Evolutionary conservation across 2,113 vertebrate species (phyloP), one percentile per base, ranked within the genome.

Genomic region (Thryonomys swinderianus): DNA sequence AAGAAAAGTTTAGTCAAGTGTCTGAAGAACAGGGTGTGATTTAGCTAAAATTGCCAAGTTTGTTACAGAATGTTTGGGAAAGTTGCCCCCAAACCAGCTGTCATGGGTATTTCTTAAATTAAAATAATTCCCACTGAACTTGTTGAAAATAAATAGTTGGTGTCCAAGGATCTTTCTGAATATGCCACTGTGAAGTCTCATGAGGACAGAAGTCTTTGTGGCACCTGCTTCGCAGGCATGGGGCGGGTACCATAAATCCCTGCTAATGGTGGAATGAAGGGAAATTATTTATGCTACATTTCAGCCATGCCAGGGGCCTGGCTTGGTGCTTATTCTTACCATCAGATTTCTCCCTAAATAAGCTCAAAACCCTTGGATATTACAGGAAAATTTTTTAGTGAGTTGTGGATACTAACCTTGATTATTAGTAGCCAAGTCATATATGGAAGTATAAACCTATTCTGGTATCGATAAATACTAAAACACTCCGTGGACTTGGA

Each of bases 1-100:
- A 92, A 96, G 93, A 91, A 88, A 95, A 93, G 89, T 91, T 61
- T 86, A 95, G 88, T 86, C 85, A 92, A 95, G 45, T 79, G 73
- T 95, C 90, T 94, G 91, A 96, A 89, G 86, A 95, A 93, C 96
- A 96, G 32, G 17, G 93, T 96, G 92, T 96, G 96, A 98, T 95
- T 97, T 87, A 93, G 88, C 59, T 94, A 71, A 91, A 92, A 93
- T 40, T 91, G 69, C 59, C 74, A 81, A 59, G 94, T 96, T 94
- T 88, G 62, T 95, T 85, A 90, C 83, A 96, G 76, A 85, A 7
- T 78, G 78, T 97, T 97, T 94, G 59, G 87, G 89, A 90, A 91
- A 92, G 84, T 96, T 97, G 94, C 86, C 95, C 89, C 96, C 59
- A 0, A 96, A 97, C 90, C 81, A 21, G 95, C 95, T 96, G 94